phyloP scores from a whole-genome alignment of 2,113 vertebrate genomes.

The Andinoacara biseriatus region DNA sequence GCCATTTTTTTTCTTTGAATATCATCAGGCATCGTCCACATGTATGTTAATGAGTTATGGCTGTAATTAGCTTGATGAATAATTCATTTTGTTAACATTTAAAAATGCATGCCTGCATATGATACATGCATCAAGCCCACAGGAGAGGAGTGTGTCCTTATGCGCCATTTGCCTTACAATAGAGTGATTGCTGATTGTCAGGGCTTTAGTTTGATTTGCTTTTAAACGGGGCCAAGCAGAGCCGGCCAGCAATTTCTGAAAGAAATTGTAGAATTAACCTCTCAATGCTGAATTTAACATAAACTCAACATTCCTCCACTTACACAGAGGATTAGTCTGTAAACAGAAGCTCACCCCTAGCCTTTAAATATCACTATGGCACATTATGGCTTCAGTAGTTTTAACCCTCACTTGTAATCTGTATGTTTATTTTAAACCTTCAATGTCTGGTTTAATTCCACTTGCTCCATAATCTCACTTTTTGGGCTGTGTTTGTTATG shows the following conservation, averaged over 20 bases:
- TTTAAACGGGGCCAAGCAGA: neutral
- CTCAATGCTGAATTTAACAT: neutral
- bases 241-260: neutral
- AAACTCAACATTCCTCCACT: neutral
- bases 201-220: conserved; percentile 3
- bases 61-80: conserved; percentile 70
- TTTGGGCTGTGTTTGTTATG: neutral
- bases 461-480: conserved; percentile 10
- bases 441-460: conserved; percentile 32
- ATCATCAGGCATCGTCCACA: conserved; percentile 33
- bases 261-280: neutral
- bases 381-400: neutral
- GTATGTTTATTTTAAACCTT: conserved; percentile 42
- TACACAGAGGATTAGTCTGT: neutral
- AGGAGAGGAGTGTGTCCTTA: neutral
- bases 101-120: conserved; percentile 42
- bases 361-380: neutral
- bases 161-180: conserved; percentile 9
- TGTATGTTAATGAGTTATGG: conserved; percentile 65
- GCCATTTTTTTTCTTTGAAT: conserved; percentile 60
- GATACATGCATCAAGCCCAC: conserved; percentile 21
- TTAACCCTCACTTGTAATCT: conserved; percentile 16
- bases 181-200: conserved; percentile 4
- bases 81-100: conserved; percentile 57
- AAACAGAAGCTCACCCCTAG: neutral